Conservation (phyloP, 2,888 invertebrate species). For the Ochropleura leucogaster region DNA sequence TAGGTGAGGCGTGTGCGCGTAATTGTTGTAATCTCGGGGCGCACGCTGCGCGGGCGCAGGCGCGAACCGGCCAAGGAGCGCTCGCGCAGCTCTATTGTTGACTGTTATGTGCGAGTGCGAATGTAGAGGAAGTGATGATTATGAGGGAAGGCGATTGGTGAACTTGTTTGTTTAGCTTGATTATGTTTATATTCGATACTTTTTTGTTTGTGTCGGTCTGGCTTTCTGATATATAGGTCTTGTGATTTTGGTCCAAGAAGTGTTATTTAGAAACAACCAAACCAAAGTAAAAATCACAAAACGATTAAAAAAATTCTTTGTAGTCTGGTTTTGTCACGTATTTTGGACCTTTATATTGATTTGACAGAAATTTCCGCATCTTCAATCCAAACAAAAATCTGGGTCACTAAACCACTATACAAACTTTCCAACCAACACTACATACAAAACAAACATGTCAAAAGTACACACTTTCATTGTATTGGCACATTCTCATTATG, state of each 20-base stretch:
- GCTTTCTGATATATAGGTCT: background rate
- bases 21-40: slow-evolving; percentile 88
- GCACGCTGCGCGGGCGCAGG: slow-evolving; percentile 72
- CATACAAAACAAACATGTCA: slow-evolving; percentile 34
- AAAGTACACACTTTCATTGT: slow-evolving; percentile 65
- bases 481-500: slow-evolving; percentile 59
- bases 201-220: no score
- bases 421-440: slow-evolving; percentile 33
- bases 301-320: no score
- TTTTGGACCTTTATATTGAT: background rate
- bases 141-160: slow-evolving; percentile 23
- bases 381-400: background rate
- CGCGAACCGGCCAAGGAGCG: slow-evolving; percentile 57
- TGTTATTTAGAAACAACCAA: background rate
- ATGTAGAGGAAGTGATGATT: slow-evolving; percentile 49
- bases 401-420: background rate
- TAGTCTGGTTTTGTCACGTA: no score
- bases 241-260: background rate
- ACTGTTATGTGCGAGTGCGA: slow-evolving; percentile 42
- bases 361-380: background rate
- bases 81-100: slow-evolving; percentile 64
- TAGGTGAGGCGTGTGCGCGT: slow-evolving; percentile 85
- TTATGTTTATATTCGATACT: background rate
- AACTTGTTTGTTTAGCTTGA: slow-evolving; percentile 19
- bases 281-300: background rate